These are phyloP conservation scores for Phoxinus dragarum DNA, from an alignment of 2,797 vertebrate genomes.

Conservation along the genomic window DNA sequence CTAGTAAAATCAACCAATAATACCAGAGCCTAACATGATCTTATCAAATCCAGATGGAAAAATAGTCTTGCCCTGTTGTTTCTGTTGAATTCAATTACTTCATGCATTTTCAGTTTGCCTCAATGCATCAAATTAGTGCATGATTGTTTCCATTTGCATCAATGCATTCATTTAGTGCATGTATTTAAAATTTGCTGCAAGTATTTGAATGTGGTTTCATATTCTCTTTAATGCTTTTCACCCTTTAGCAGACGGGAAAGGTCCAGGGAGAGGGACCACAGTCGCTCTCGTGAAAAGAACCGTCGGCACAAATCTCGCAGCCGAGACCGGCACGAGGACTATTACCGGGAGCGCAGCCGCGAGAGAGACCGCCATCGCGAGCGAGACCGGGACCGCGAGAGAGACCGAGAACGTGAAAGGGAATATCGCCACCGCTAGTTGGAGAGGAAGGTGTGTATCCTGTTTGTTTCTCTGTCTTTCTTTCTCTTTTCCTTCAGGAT, in stretches of 20 bases:
- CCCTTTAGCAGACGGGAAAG: conserved; percentile 91
- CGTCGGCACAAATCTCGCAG: conserved; percentile 97
- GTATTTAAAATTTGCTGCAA: neutral
- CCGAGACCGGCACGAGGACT: conserved; percentile 97
- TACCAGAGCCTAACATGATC: neutral
- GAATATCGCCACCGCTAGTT: conserved; percentile 95
- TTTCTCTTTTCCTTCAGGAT: neutral
- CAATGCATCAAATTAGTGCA: neutral
- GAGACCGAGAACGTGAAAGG: conserved; percentile 93
- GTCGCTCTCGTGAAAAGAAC: conserved; percentile 97
- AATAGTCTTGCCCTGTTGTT: neutral
- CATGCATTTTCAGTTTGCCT: neutral
- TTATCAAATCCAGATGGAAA: neutral
- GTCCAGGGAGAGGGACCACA: conserved; percentile 98
- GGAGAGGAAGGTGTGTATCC: conserved; percentile 79
- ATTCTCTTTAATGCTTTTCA: conserved; percentile 49
- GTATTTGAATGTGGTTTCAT: neutral
- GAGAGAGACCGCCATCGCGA: conserved; percentile 96
- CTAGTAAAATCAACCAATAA: neutral
- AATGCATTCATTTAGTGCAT: neutral
- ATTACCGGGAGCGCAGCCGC: conserved; percentile 95
- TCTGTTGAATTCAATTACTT: neutral
- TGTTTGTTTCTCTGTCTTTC: conserved; percentile 13
- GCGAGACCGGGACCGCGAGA: conserved; percentile 91
- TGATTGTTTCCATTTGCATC: neutral